These are phyloP conservation scores for Chironomus striatipennis DNA, from an alignment of 1,140 invertebrate genomes.

Conservation along the genomic window DNA sequence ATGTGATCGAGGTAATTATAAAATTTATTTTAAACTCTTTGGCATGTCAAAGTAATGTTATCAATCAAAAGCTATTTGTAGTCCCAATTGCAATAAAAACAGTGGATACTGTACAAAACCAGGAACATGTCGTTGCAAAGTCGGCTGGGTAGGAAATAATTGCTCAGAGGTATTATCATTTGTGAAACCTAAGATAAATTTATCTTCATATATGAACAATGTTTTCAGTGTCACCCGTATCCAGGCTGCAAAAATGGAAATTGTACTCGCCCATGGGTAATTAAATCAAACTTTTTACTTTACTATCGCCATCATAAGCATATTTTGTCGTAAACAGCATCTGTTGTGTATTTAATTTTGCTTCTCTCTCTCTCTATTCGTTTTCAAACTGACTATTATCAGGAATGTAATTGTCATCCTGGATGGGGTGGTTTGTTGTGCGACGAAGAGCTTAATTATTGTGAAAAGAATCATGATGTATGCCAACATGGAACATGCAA, in stretches of 20 bases:
- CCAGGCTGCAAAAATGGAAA: slow-evolving; percentile 76
- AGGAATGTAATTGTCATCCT: slow-evolving; percentile 65
- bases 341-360: not conserved
- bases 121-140: slow-evolving; percentile 67
- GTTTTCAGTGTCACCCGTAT: slow-evolving; percentile 62
- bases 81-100: slow-evolving; percentile 68
- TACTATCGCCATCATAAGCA: not conserved
- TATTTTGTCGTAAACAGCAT: not conserved
- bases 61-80: slow-evolving; percentile 61
- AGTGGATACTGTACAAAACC: slow-evolving; percentile 78
- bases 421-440: slow-evolving; percentile 85
- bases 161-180: slow-evolving; percentile 46
- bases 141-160: slow-evolving; percentile 75
- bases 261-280: slow-evolving; percentile 72
- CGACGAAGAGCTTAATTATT: slow-evolving; percentile 74
- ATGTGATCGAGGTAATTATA: slow-evolving; percentile 70
- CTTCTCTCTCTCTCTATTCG: not conserved
- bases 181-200: not conserved
- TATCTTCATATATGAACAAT: not conserved
- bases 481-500: slow-evolving; percentile 74
- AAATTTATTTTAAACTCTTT: not conserved
- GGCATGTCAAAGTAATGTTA: slow-evolving; percentile 1
- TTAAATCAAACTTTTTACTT: slow-evolving; percentile 7
- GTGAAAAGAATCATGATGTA: slow-evolving; percentile 56
- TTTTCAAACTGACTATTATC: not conserved